Evolutionary conservation across 2,888 invertebrate genomes (phyloP).

Genomic region (Scelioninae gen. 2): DNA sequence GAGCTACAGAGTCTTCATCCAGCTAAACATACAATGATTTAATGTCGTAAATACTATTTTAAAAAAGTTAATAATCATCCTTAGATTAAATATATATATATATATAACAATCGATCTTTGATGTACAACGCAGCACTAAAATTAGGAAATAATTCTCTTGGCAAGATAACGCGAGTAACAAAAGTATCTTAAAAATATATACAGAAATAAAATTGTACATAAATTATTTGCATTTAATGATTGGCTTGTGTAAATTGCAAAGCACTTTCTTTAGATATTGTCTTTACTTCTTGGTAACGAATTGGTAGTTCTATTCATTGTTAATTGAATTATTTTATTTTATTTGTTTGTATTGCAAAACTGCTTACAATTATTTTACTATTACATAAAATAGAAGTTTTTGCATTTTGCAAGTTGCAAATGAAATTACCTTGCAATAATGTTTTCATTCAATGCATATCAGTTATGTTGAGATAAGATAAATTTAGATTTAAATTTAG

Average conservation of each 20-base stretch:
- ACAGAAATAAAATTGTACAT: constrained; percentile 33
- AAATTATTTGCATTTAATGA: constrained; percentile 41
- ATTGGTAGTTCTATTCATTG: constrained; percentile 8
- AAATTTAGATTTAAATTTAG: constrained; percentile 1
- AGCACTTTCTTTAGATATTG: constrained; percentile 48
- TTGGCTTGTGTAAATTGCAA: constrained; percentile 33
- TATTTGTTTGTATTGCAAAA: constrained; percentile 14
- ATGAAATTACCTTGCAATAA: constrained; percentile 39
- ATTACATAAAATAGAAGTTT: constrained; percentile 53
- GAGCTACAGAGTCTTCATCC: constrained; percentile 23
- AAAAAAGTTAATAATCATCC: constrained; percentile 30
- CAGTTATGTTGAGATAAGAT: neutral
- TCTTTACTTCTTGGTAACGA: constrained; percentile 9
- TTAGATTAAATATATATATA: constrained; percentile 49
- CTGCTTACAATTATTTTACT: constrained; percentile 22
- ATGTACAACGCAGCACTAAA: constrained; percentile 51
- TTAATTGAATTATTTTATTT: constrained; percentile 5
- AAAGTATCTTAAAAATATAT: constrained; percentile 41
- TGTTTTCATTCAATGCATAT: no score
- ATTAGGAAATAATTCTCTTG: constrained; percentile 55
- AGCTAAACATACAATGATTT: constrained; percentile 23
- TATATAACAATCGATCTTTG: constrained; percentile 54
- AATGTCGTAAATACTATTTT: constrained; percentile 34
- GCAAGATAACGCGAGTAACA: constrained; percentile 55
- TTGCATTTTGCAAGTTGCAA: constrained; percentile 31